Evolutionary conservation across 2,113 vertebrate genomes (phyloP).

Genomic region (Rutilus rutilus): DNA sequence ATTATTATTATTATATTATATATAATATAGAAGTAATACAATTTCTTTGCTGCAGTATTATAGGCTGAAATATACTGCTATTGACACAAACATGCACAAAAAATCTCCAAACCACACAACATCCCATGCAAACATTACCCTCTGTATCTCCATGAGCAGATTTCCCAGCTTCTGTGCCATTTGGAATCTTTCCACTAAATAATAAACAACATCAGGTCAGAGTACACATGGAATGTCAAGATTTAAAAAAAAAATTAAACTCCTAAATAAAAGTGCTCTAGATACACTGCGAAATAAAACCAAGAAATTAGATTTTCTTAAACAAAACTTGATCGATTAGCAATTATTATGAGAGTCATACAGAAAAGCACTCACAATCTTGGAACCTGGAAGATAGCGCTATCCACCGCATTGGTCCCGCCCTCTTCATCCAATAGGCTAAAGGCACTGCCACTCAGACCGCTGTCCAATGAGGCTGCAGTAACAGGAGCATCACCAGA

Average conservation of each 20-base stretch:
- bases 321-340: not conserved
- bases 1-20: not conserved
- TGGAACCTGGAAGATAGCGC: conserved; percentile 90
- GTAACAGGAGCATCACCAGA: conserved; percentile 88
- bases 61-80: conserved; percentile 8
- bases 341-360: conserved; percentile 9
- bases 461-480: conserved; percentile 89
- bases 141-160: conserved; percentile 81
- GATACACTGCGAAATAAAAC: not conserved
- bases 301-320: not conserved
- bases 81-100: conserved; percentile 22
- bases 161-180: conserved; percentile 80
- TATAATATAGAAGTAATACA: not conserved
- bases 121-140: conserved; percentile 74
- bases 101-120: not conserved
- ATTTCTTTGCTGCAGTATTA: not conserved
- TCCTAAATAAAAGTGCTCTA: not conserved
- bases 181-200: conserved; percentile 92
- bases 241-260: not conserved
- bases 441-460: conserved; percentile 90
- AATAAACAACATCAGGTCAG: conserved; percentile 34
- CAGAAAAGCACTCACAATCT: conserved; percentile 85
- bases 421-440: conserved; percentile 89
- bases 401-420: conserved; percentile 87
- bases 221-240: not conserved